Base-by-base conservation (phyloP, 30 jellyfish, hydroid and myxozoan species). In the Phacellophora camtschatica region DNA sequence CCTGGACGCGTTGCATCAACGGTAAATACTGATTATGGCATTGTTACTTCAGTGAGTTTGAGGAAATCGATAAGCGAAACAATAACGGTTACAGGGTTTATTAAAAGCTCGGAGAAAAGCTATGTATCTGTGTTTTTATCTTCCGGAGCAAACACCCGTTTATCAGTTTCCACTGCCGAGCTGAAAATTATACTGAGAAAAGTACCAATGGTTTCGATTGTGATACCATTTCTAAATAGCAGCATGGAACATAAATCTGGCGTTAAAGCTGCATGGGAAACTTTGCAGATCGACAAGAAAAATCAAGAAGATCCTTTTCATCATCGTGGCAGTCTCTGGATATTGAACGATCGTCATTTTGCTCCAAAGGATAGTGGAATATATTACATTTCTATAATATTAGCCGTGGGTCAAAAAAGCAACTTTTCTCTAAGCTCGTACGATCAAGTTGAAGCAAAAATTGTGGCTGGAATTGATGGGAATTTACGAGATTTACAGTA, bases 291-390 rank as follows among this genome's bases (percentile, higher is more conserved):
- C 4, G 81, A 58, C 64, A 24, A 42, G 15, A 30, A 49, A 9
- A 5, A 13, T 30, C 31, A 19, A 12, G 67, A 34, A n/a, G 34
- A 53, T 10, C 86, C 74, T 15, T 72, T 72, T 51, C 25, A 77
- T 24, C 13, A 53, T 11, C 56, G 62, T 41, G 50, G 59, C 33
- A 19, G 25, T 25, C 66, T 49, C 75, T 80, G 91, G 91, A 31
- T 12, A 48, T 12, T 80, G 20, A 66, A 10, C 33, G 45, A 56
- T 8, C 22, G 51, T 33, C 24, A 46, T n/a, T 80, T 80, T 19
- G 65, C 91, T 3, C 84, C 84, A 0, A 49, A 71, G 34, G 82
- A 71, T 36, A 33, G 11, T 16, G 95, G 95, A 46, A 74, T 84
- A 9, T 84, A 84, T 64, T 84, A 57, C 78, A 31, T 84, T 4